Conservation (phyloP, 2,113 vertebrate species). For the Lathamus discolor region DNA sequence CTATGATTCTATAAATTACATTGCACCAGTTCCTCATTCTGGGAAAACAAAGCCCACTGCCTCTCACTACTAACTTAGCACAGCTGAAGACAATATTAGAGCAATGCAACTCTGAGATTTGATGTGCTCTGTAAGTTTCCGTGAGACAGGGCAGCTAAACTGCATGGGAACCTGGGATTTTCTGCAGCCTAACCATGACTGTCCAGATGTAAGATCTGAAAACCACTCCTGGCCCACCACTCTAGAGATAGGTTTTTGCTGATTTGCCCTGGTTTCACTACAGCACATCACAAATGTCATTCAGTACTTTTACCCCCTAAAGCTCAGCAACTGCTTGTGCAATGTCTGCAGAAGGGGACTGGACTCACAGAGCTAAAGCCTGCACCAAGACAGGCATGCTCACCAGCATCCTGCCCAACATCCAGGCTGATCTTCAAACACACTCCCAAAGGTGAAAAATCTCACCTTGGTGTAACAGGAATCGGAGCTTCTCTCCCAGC, state of each 20-base stretch:
- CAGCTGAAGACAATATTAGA: background rate
- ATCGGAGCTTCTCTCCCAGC: background rate
- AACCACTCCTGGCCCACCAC: background rate
- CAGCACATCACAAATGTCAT: background rate
- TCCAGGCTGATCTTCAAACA: background rate
- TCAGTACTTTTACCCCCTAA: background rate
- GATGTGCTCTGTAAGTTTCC: background rate
- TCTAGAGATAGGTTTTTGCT: background rate
- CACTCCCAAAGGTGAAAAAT: background rate
- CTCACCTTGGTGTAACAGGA: background rate
- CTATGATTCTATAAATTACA: background rate
- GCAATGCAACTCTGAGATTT: background rate
- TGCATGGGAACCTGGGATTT: background rate
- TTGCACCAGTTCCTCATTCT: background rate
- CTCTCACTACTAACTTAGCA: background rate
- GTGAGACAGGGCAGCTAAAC: background rate
- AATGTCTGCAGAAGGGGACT: background rate
- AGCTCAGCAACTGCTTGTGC: background rate
- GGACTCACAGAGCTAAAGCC: background rate
- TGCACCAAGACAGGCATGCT: fast-evolving
- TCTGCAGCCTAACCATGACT: fast-evolving
- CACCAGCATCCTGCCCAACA: background rate
- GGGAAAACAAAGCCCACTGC: background rate
- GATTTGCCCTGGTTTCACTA: background rate
- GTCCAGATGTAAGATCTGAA: background rate